Evolutionary conservation across 1,140 invertebrate genomes (phyloP).

Genomic region (Drosophila paulistorum): DNA sequence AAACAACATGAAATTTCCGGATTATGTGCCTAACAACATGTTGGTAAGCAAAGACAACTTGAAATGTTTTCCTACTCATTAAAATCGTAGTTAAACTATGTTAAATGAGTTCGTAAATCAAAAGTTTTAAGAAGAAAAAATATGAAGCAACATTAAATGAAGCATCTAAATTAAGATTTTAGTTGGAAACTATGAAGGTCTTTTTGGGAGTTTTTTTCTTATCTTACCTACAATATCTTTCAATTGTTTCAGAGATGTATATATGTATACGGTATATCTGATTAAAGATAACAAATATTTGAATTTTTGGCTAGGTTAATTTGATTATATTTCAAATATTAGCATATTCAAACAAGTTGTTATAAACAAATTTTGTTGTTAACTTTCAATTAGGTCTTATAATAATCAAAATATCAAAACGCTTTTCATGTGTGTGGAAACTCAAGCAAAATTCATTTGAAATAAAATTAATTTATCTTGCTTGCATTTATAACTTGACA

Average conservation of each 20-base stretch:
- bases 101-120: slow-evolving; percentile 66
- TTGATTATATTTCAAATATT: background rate
- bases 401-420: background rate
- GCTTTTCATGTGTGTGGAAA: background rate
- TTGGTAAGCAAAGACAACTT: slow-evolving; percentile 62
- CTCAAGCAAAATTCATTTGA: background rate
- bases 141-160: background rate
- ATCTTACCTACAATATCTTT: background rate
- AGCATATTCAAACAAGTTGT: background rate
- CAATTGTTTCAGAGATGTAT: too few species aligned
- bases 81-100: slow-evolving; percentile 40
- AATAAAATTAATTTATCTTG: background rate
- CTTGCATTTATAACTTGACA: background rate
- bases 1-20: slow-evolving; percentile 78
- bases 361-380: too few species aligned
- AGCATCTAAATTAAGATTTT: slow-evolving; percentile 14
- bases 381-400: too few species aligned
- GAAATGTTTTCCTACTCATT: slow-evolving; percentile 47
- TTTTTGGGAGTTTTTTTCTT: background rate
- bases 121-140: slow-evolving; percentile 17
- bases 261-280: background rate
- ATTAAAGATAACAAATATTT: background rate
- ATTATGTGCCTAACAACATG: slow-evolving; percentile 80
- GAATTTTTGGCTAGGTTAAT: background rate
- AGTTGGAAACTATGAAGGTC: background rate